Base-by-base conservation (phyloP, 2,888 invertebrate genomes). In the Tholera decimalis region DNA sequence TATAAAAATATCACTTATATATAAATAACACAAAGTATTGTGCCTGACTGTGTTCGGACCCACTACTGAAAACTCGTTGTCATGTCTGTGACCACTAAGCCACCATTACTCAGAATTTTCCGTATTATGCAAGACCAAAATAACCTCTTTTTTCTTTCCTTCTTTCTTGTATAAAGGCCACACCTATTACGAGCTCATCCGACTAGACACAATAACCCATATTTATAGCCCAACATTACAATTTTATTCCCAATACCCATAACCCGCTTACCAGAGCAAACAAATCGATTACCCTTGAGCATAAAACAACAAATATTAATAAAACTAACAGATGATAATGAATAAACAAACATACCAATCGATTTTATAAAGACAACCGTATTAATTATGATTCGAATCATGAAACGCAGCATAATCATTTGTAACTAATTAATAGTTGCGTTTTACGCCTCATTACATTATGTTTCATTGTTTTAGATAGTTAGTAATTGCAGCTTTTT, bases 341-440 rank as follows among this genome's bases (percentile, higher is more conserved):
- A 28, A 43, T 22, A 55, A 24, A 28, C 39, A 73, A 57, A 77
- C 47, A 41, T 2, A 13, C 3, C 4, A 20, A 50, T 47, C 49
- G 66, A 61, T 65, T 77, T 55, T 58, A 73, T 73, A 24, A 53
- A 20, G 43, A 22, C 11, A 35, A 53, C 18, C 35, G 35, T 62
- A 62, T 53, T 69, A 62, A 69, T 67, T 69, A 75, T 47, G 49
- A 66, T 77, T 76, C 65, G 33, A 49, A 15, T 7, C 41, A 35
- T 62, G 49, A 59, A 53, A 65, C 39, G 24, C 44, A 53, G 58
- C 49, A 22, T 62, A 68, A 54, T 63, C n/a, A 67, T 50, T 67
- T 11, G 59, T 41, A 18, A 39, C 24, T 26, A 58, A 64, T 55
- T 55, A 46, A 56, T 67, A 13, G 33, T 18, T 41, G 28, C 11